Evolutionary conservation across 2,797 vertebrate species (phyloP), one percentile per base, ranked within the genome.

Genomic region (Artibeus jamaicensis): DNA sequence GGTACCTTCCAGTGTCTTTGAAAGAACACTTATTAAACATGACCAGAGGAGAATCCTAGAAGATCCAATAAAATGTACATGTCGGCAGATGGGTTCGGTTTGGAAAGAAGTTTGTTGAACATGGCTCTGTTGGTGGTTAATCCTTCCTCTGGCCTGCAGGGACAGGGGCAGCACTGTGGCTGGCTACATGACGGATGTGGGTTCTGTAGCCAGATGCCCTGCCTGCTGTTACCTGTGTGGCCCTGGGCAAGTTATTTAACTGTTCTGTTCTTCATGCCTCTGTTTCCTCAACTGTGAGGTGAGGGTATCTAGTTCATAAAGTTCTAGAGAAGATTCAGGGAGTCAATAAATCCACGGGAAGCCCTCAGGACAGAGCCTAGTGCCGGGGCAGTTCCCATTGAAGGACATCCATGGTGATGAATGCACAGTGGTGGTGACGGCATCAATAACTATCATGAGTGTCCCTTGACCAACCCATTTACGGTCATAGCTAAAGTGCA

Each of bases 21-120:
- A 96, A 70, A 86, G 85, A 86, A 88, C 90, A 59, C 24, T 90
- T 93, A 86, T 85, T 96, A 84, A 93, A 77, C 21, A 53, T 46
- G 48, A 93, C 67, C 44, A 67, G 79, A 88, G 59, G 42, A 50
- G 86, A 90, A 83, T 55, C 42, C 32, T 42, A 82, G 53, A 94
- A 89, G 81, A 91, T 26, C 24, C 65, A 91, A 37, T 95, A 89
- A 91, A 81, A 87, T 89, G 39, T 85, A 74, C 0, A 9, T 12
- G 46, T 34, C 15, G 4, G n/a, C 44, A 57, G 37, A 83, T 42
- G 53, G 59, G 57, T 34, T 86, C 15, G 5, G 81, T 70, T 90
- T 89, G 19, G 76, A 93, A 55, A 53, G 86, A 79, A 65, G 21
- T 9, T 37, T 62, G 53, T 2, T 55, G 83, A 81, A 79, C 6